phyloP scores from a whole-genome alignment of 2,113 vertebrate genomes.

The Tragelaphus strepsiceros region DNA sequence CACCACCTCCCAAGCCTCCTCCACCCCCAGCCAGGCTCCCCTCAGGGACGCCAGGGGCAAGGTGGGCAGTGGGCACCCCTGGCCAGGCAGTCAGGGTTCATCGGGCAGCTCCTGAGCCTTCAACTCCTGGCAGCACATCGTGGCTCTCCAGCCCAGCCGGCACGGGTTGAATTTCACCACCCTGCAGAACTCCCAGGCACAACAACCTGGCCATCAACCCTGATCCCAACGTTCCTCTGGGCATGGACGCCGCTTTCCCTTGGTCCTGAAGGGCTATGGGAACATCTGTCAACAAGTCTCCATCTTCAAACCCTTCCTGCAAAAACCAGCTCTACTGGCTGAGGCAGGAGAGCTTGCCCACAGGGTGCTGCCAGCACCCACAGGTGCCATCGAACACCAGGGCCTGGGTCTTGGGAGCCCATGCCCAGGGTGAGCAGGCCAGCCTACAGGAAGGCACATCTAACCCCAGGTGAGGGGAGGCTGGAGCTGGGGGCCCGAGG shows the following conservation, averaged over 20 bases:
- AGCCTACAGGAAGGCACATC: not conserved
- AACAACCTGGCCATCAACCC: not conserved
- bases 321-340: not conserved
- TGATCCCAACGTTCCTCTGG: not conserved
- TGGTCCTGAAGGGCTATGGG: not conserved
- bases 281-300: not conserved
- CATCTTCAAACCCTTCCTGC: not conserved
- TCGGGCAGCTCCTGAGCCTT: not conserved
- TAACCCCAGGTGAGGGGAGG: not conserved
- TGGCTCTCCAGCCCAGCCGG: not conserved
- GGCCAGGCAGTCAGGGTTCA: not conserved
- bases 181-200: not conserved
- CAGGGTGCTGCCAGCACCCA: not conserved
- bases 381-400: fast-evolving
- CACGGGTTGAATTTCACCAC: not conserved
- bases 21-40: not conserved
- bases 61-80: not conserved
- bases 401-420: not conserved
- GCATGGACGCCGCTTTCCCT: not conserved
- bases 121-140: slow-evolving; percentile 28
- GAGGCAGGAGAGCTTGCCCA: not conserved
- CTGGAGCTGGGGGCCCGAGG: fast-evolving
- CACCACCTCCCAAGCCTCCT: not conserved
- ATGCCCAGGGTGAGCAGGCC: not conserved
- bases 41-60: not conserved